Conservation (phyloP, 2,113 vertebrate genomes). For the Ailuropoda melanoleuca region DNA sequence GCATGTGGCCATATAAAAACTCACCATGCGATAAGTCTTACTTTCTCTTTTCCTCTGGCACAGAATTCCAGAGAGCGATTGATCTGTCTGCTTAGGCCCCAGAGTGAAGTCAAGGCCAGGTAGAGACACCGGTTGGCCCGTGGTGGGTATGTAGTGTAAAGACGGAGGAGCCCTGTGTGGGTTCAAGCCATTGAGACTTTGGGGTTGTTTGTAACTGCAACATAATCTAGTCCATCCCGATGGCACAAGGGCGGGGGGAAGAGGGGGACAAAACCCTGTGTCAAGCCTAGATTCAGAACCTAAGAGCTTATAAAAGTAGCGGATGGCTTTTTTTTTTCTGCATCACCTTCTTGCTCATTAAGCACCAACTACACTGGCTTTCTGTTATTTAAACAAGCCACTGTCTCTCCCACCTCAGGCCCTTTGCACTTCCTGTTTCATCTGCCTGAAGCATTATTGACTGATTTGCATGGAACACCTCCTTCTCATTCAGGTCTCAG, state of each 20-base stretch:
- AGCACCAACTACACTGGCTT: neutral
- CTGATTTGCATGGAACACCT: neutral
- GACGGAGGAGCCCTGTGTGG: neutral
- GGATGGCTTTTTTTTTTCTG: neutral
- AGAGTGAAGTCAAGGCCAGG: neutral
- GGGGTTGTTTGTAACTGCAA: neutral
- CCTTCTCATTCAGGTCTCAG: neutral
- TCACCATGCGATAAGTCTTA: neutral
- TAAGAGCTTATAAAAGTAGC: neutral
- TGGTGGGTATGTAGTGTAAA: neutral
- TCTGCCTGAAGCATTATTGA: neutral
- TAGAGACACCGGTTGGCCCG: neutral
- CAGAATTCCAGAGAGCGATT: neutral
- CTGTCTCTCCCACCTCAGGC: neutral
- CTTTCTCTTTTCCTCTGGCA: neutral
- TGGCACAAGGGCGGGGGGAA: neutral
- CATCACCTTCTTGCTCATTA: neutral
- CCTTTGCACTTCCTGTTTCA: neutral
- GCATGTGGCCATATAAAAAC: neutral
- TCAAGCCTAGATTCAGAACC: neutral
- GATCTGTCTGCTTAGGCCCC: neutral
- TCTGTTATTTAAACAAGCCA: neutral
- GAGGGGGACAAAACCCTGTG: accelerated
- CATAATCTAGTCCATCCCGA: neutral
- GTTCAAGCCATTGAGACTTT: neutral